Evolutionary conservation across 2,113 vertebrate genomes (phyloP), one percentile per base, ranked within the genome.

Genomic region (Elephantulus edwardii): DNA sequence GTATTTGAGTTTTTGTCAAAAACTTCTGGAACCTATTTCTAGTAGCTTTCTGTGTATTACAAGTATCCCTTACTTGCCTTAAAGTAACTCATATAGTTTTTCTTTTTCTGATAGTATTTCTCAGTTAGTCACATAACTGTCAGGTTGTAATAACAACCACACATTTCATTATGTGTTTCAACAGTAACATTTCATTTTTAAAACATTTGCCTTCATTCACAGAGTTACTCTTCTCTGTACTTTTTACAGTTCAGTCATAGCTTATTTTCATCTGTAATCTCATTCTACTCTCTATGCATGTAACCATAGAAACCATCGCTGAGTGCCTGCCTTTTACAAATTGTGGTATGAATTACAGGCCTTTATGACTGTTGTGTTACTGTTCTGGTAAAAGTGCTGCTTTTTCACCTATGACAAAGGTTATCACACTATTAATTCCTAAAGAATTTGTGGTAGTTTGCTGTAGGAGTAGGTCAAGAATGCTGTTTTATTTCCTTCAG

Each of bases 271-370:
- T 86, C 82, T 85, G 85, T 89, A 91, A 83, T 91, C 86, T 81
- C 75, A 58, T 72, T 93, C 87, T 56, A 38, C 52, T 95, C 68
- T 91, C 91, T 94, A 83, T 94, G 93, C 86, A 71, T 22, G 95
- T 96, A 89, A 70, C 79, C 94, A 96, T 96, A 92, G 95, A 70
- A 93, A 96, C 93, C 89, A 88, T 71, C 79, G 74, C 54, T 40
- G 44, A 93, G 92, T 93, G 86, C 77, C 83, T 92, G 93, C 70
- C 2, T 93, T 94, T 97, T 97, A 94, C 90, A 94, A 96, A 92
- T 92, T 62, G 42, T 75, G 66, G 91, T 89, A 90, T 93, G 90
- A 93, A 92, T 95, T 90, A 92, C 54, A 90, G 90, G 90, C 90
- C 81, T 89, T 95, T 85, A 66, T 46, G 33, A 86, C 82, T 88